Conservation (phyloP, 2,888 invertebrate genomes). For the Notodonta ziczac region DNA sequence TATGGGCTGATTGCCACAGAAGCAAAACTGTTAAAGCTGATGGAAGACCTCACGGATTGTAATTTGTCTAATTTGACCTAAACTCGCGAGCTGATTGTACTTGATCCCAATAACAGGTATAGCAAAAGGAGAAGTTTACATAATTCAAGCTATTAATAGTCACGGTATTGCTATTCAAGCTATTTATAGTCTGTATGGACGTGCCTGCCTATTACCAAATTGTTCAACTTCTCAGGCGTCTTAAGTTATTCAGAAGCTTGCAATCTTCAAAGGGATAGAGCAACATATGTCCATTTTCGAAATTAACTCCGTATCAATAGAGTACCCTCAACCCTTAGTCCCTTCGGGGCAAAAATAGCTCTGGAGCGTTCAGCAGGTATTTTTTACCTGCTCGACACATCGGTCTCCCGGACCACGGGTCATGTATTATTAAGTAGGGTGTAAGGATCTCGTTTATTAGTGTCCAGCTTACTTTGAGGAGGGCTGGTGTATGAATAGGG, state of each 20-base stretch:
- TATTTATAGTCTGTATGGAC: neutral
- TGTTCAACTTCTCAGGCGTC: neutral
- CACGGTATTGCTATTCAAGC: neutral
- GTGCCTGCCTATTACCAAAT: neutral
- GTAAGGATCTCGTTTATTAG: constrained; percentile 18
- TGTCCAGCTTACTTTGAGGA: constrained; percentile 1
- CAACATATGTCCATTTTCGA: constrained; percentile 27
- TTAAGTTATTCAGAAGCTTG: constrained; percentile 2
- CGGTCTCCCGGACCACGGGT: constrained; percentile 2
- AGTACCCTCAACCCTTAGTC: constrained; percentile 14
- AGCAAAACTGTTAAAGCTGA: too few species aligned
- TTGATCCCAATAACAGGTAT: too few species aligned
- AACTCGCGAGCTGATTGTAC: too few species aligned
- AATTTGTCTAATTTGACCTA: too few species aligned
- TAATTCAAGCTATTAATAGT: too few species aligned
- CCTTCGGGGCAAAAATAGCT: constrained; percentile 32
- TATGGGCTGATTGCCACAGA: too few species aligned
- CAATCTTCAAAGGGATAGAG: constrained; percentile 22
- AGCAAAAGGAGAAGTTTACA: too few species aligned
- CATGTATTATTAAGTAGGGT: constrained; percentile 24
- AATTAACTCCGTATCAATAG: constrained; percentile 36
- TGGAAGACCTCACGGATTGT: too few species aligned
- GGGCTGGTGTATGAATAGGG: neutral
- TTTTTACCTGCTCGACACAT: constrained; percentile 12
- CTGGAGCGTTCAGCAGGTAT: constrained; percentile 14